Percentiles rank a stretch among this genome's conserved stretches.
These are phyloP conservation scores for Agrotis clavis DNA, from an alignment of 2,888 invertebrate species.

Conservation along the genomic window DNA sequence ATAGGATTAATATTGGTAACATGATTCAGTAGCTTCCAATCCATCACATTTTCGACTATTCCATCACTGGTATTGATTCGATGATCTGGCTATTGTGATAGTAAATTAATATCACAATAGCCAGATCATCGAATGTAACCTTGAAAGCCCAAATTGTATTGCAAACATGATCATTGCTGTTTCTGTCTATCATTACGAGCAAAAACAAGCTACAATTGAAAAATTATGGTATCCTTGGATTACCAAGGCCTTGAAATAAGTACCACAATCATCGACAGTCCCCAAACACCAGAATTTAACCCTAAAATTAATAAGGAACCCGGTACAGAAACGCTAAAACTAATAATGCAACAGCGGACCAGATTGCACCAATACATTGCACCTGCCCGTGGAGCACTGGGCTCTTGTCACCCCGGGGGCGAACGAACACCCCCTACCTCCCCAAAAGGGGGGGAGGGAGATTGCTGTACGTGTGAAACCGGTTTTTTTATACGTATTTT, in stretches of 20 bases:
- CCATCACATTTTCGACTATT: background rate
- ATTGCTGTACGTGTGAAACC: slow-evolving; percentile 79
- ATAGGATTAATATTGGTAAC: too few species aligned
- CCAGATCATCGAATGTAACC: background rate
- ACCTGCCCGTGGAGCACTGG: slow-evolving; percentile 77
- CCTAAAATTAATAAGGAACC: slow-evolving; percentile 68
- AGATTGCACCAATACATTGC: slow-evolving; percentile 85
- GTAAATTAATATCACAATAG: background rate
- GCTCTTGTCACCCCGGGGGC: slow-evolving; percentile 75
- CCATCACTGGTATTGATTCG: background rate
- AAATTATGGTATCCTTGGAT: too few species aligned
- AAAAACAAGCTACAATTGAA: too few species aligned
- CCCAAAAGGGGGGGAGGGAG: slow-evolving; percentile 63
- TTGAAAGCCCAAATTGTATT: background rate
- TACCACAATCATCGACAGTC: background rate
- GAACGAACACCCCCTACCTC: slow-evolving; percentile 52
- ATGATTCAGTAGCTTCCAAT: background rate
- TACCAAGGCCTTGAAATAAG: background rate
- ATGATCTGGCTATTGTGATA: too few species aligned
- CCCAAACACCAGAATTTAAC: slow-evolving; percentile 40
- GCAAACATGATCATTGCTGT: background rate
- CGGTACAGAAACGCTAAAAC: slow-evolving; percentile 68
- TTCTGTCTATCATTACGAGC: too few species aligned
- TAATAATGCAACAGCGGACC: slow-evolving; percentile 80
- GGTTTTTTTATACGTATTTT: slow-evolving; percentile 82